These are phyloP conservation scores for Lochmaea crataegi DNA, from an alignment of 2,888 invertebrate genomes.

Conservation along the genomic window DNA sequence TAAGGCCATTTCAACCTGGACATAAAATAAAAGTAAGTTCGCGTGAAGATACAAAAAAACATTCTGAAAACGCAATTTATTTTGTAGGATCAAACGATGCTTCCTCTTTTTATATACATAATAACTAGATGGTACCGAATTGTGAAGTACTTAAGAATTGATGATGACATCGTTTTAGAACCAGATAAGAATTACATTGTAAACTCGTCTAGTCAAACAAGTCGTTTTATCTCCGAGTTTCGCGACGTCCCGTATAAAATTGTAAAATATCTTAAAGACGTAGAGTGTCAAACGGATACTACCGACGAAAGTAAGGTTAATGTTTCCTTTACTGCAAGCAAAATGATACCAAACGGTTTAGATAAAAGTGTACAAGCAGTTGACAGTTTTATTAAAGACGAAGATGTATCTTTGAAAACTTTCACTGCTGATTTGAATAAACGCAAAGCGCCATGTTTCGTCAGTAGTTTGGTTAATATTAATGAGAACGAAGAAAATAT, in stretches of 20 bases:
- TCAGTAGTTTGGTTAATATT: constrained; percentile 24
- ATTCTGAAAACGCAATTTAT: not conserved
- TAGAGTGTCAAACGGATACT: constrained; percentile 44
- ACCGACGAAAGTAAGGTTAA: constrained; percentile 1
- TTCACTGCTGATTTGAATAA: constrained; percentile 1
- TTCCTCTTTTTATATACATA: constrained; percentile 45
- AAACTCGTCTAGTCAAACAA: constrained; percentile 5
- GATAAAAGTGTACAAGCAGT: not conserved
- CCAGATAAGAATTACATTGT: not conserved
- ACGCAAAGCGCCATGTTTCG: constrained; percentile 11
- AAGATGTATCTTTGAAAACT: constrained; percentile 4
- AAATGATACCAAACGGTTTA: not conserved
- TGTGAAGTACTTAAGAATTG: constrained; percentile 33
- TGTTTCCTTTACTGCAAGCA: too few species aligned
- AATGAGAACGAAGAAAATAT: constrained; percentile 30
- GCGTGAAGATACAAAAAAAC: not conserved
- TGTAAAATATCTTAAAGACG: constrained; percentile 39
- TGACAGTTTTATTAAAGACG: constrained; percentile 1
- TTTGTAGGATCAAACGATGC: constrained; percentile 39
- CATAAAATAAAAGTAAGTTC: constrained; percentile 24
- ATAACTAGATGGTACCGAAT: constrained; percentile 46
- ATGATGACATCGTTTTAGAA: not conserved
- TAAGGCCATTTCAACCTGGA: constrained; percentile 50
- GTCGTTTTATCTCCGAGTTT: not conserved
- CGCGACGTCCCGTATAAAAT: not conserved